Conservation (phyloP, 2,113 vertebrate species). For the Galemys pyrenaicus region DNA sequence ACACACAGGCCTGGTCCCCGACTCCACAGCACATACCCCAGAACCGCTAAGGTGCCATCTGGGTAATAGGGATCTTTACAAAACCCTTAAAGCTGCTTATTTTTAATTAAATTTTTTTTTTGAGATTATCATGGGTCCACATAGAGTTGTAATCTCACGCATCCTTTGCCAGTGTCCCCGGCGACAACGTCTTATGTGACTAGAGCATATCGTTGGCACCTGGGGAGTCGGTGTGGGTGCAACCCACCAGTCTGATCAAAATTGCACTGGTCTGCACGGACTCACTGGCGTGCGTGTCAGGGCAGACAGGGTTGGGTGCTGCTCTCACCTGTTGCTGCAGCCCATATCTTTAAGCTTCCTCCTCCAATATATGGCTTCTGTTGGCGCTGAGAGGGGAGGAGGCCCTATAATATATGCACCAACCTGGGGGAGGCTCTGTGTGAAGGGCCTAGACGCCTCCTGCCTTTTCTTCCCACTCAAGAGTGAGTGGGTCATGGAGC, state of each 20-base stretch:
- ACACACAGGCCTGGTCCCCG: not conserved
- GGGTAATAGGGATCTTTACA: not conserved
- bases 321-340: not conserved
- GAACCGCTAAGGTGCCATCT: not conserved
- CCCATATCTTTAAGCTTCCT: not conserved
- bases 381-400: not conserved
- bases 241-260: not conserved
- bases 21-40: too few relatives aligned
- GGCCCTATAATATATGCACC: not conserved
- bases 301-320: not conserved
- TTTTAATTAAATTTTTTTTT: not conserved
- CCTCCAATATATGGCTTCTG: not conserved
- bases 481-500: not conserved
- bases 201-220: not conserved
- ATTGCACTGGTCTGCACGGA: rapidly evolving
- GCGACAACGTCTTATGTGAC: not conserved
- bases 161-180: not conserved
- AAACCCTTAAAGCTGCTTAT: not conserved
- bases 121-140: not conserved
- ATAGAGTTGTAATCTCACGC: rapidly evolving
- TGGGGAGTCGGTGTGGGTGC: rapidly evolving
- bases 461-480: not conserved
- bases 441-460: not conserved
- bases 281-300: too few relatives aligned
- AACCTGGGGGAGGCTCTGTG: not conserved